Evolutionary conservation across 1,140 invertebrate genomes (phyloP).

Genomic region (Meloidogyne floridensis): DNA sequence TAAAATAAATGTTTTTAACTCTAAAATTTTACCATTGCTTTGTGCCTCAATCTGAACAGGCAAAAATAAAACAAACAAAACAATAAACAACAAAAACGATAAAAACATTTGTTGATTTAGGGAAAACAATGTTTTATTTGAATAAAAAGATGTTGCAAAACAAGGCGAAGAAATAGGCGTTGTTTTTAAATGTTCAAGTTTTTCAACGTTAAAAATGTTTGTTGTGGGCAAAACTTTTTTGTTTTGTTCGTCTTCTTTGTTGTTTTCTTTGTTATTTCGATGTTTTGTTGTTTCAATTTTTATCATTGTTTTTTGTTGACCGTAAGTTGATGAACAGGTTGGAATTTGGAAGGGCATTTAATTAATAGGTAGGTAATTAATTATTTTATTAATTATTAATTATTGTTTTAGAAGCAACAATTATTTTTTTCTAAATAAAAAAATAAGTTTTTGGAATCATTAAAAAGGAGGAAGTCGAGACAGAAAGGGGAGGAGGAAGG

Average conservation of each 20-base stretch:
- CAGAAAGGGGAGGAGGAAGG: no score
- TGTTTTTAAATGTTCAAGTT: no score
- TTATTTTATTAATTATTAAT: background rate
- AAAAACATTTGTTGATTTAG: background rate
- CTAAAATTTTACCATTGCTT: background rate
- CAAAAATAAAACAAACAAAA: background rate
- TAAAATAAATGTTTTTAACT: background rate
- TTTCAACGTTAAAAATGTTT: no score
- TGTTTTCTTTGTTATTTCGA: no score
- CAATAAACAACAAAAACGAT: background rate
- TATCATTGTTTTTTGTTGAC: constrained; percentile 5
- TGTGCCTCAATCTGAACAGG: constrained; percentile 1
- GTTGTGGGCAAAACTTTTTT: no score
- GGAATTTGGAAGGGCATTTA: constrained; percentile 4
- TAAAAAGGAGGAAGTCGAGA: no score
- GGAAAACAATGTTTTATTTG: background rate
- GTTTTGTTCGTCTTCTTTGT: no score
- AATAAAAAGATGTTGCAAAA: background rate
- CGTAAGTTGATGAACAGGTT: background rate
- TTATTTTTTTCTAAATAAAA: no score
- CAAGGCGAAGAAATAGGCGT: background rate
- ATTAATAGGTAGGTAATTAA: background rate
- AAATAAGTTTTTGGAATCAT: no score
- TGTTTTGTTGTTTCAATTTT: no score
- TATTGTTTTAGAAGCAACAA: no score